Evolutionary conservation across 2,797 vertebrate genomes (phyloP), one percentile per base, ranked within the genome.

Genomic region (Lepilemur septentrionalis): DNA sequence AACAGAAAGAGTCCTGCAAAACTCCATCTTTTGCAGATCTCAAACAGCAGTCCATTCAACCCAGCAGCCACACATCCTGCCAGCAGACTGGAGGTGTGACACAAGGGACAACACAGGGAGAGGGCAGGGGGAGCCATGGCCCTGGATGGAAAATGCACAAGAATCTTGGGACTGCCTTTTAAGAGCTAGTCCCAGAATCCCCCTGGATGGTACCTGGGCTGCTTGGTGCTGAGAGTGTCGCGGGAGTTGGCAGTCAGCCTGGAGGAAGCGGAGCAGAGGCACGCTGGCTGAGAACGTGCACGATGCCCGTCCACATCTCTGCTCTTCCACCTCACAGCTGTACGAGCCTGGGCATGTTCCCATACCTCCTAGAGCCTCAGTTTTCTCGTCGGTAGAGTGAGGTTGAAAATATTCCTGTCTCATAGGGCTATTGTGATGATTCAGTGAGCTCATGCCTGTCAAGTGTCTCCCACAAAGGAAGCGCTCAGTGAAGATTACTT

Each of bases 271-370:
- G 32, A 65, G 59, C 35, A 13, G 38, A 17, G 23, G 1, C 0
- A 0, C 0, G 0, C 32, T 4, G 22, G 61, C 41, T 65, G 30
- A 48, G 55, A 30, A 48, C 0, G 3, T 3, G 22, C 61, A 14
- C 0, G 0, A 10, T 4, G n/a, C 67, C 43, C 7, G 35, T 32
- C 35, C 23, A 8, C 13, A 0, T 14, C 73, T 43, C 70, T 88
- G 59, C 55, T 1, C 78, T 32, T n/a, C 72, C n/a, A 0, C 1
- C 0, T 65, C 35, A 12, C 8, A 25, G 5, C 59, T 14, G 20
- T 59, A 30, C 0, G 1, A 8, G 28, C 46, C 28, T 13, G 43
- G 59, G 23, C 22, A 0, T 18, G 15, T 55, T 48, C 85, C 81
- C 30, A 1, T 2, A 11, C 9, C 30, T 55, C 57, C 38, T 2